Base-by-base conservation (phyloP, 2,797 vertebrate species). In the Rhinatrema bivittatum region DNA sequence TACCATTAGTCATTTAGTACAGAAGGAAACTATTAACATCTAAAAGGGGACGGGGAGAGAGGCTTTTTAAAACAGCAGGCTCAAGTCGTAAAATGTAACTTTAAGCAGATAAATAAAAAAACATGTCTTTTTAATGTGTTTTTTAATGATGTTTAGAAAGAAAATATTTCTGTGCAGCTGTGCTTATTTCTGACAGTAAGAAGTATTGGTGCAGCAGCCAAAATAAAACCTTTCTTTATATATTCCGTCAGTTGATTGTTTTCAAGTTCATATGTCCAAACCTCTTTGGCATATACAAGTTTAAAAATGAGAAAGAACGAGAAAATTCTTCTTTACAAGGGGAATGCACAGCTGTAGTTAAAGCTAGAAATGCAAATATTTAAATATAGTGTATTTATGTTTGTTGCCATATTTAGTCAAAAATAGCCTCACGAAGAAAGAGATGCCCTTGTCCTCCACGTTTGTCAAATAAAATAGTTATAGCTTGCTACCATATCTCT, bases 21-120 rank as follows among this genome's bases (percentile, higher is more conserved):
- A 85, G 85, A 82, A 82, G 87, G 85, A 88, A 88, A 55, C 72
- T 55, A 87, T 89, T 87, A 87, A 62, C 52, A 70, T 79, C 62
- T 62, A 50, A 53, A 66, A 67, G 74, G 61, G 68, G 69, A 54
- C 56, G 53, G 63, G 61, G 55, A 51, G 38, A 32, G 53, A 42
- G 40, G 25, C 25, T 62, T 53, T 55, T 42, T 72, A 62, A 52
- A 78, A 41, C 36, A 64, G 48, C 56, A 59, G 53, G 25, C 40
- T 51, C 35, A 40, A 60, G 24, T 47, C 61, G 53, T 65, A 65
- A 63, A 52, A 55, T 46, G 53, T 39, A 46, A 14, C 6, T 50
- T 55, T 65, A 60, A n/a, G n/a, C n/a, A n/a, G n/a, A 30, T 68
- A 49, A 50, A 64, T 56, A 43, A 35, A 43, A 35, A 54, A 57